phyloP scores from a whole-genome alignment of 2,113 vertebrate species.

The western clawed frog (Xenopus tropicalis) region UCB_Xtro_10.0 CM004444.2:139933001-139933500 shows the following conservation, averaged over 20 bases:
- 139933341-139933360: slow-evolving; percentile 19
- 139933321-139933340: not conserved
- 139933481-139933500: slow-evolving; percentile 44
- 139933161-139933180: no score
- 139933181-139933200: no score
- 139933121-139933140: no score
- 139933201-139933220: no score
- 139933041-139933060: no score
- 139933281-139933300: slow-evolving; percentile 3
- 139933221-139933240: no score
- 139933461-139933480: slow-evolving; percentile 41
- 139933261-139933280: not conserved
- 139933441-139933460: slow-evolving; percentile 42
- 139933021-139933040: no score
- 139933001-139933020: no score
- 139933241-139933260: not conserved
- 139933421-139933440: slow-evolving; percentile 40
- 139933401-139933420: slow-evolving; percentile 38
- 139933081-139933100: no score
- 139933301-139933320: not conserved
- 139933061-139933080: no score
- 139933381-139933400: slow-evolving; percentile 28
- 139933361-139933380: slow-evolving; percentile 10
- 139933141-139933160: no score
- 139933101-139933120: no score